Conservation (phyloP, 2,888 invertebrate species). For the Caenorhabditis angaria region DNA sequence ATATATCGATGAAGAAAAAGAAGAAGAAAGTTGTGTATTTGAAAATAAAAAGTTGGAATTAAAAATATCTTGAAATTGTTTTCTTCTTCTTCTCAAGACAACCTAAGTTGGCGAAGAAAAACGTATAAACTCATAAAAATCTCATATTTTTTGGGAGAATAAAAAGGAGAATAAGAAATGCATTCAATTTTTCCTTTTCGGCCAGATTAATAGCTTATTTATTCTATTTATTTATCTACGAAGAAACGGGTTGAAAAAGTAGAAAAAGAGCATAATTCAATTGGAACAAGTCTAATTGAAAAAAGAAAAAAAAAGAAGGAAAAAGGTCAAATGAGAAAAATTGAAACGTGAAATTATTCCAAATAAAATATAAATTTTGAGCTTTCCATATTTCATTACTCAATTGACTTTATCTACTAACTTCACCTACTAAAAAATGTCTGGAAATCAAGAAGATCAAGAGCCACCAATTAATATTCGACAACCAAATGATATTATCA, state of each 20-base stretch:
- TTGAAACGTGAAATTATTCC: too few relatives aligned
- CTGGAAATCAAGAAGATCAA: neutral
- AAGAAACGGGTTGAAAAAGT: neutral
- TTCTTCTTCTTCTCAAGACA: neutral
- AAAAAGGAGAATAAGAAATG: neutral
- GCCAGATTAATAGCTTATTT: conserved; percentile 1
- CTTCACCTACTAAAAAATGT: neutral
- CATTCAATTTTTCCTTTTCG: neutral
- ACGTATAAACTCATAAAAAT: neutral
- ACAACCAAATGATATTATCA: neutral
- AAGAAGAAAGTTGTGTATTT: too few relatives aligned
- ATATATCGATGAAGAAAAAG: neutral
- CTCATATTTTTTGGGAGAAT: neutral
- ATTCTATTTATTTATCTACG: too few relatives aligned
- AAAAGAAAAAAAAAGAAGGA: too few relatives aligned
- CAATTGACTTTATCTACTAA: neutral
- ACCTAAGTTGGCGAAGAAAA: too few relatives aligned
- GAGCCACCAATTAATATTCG: neutral
- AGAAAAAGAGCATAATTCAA: neutral
- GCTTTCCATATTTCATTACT: too few relatives aligned
- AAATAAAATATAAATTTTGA: too few relatives aligned
- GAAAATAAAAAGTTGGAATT: neutral
- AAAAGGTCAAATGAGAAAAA: too few relatives aligned
- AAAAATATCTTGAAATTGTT: neutral
- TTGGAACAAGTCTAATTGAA: too few relatives aligned